Evolutionary conservation across 2,888 invertebrate species (phyloP).

Genomic region (Orthosia cruda): DNA sequence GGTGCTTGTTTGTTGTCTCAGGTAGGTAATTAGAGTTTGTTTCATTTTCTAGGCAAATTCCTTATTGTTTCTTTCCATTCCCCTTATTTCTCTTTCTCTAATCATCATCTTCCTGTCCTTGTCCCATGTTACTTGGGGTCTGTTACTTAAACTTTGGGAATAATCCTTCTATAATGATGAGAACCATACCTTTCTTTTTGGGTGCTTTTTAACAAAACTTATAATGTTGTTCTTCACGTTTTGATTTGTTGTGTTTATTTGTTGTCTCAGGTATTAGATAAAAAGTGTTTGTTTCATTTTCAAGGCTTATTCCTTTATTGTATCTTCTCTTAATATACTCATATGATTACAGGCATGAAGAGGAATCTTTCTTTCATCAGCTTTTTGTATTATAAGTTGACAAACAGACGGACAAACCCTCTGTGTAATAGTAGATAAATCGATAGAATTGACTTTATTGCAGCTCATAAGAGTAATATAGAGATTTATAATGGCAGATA

Average conservation of each 20-base stretch:
- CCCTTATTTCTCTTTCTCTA: neutral
- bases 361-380: slow-evolving; percentile 30
- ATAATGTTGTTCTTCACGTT: neutral
- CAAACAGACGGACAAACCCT: slow-evolving; percentile 25
- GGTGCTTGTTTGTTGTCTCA: neutral
- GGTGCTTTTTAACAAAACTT: neutral
- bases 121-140: too few species aligned
- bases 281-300: slow-evolving; percentile 19
- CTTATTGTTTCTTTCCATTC: slow-evolving; percentile 8
- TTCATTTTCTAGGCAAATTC: slow-evolving; percentile 5
- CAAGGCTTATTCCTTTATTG: slow-evolving; percentile 3
- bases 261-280: neutral
- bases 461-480: neutral
- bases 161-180: too few species aligned
- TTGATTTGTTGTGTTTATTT: neutral
- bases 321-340: neutral
- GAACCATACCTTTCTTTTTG: neutral
- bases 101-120: too few species aligned
- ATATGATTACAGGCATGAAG: neutral
- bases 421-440: slow-evolving; percentile 9
- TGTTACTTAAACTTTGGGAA: too few species aligned
- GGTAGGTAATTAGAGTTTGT: neutral
- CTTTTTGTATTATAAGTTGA: slow-evolving; percentile 8
- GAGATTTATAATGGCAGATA: neutral
- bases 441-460: slow-evolving; percentile 10